A percentile compares a stretch with the other conserved stretches of the same genome.
These are phyloP conservation scores for Jordanella pulchra DNA, from an alignment of 2,797 vertebrate species.

Conservation along the genomic window DNA sequence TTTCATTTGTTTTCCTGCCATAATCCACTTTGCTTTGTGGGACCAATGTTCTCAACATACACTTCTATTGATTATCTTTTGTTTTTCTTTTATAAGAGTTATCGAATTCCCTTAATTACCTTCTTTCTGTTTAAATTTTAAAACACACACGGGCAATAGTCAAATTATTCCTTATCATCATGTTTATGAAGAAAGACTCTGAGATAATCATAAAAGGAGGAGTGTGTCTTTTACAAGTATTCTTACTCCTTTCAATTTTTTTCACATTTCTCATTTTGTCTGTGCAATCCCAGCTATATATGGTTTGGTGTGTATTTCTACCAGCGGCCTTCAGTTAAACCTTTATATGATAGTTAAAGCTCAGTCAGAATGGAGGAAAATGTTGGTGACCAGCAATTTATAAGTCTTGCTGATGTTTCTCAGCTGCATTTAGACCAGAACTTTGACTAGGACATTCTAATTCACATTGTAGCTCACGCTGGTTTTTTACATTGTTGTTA, in stretches of 20 bases:
- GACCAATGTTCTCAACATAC: not conserved
- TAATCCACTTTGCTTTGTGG: not conserved
- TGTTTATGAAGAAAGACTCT: not conserved
- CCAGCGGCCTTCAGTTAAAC: not conserved
- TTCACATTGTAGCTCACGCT: not conserved
- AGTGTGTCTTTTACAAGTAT: not conserved
- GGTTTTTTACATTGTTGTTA: not conserved
- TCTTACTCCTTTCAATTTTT: not conserved
- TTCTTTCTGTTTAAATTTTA: not conserved
- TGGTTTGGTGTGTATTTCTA: not conserved
- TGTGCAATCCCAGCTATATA: not conserved
- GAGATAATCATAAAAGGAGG: not conserved
- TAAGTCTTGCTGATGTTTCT: not conserved
- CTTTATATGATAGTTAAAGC: not conserved
- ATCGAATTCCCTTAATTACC: not conserved
- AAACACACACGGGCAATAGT: not conserved
- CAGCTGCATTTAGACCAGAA: not conserved
- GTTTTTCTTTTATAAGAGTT: not conserved
- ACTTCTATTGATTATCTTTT: not conserved
- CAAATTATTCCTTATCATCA: slow-evolving; percentile 25
- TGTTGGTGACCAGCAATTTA: not conserved
- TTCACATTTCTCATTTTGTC: not conserved
- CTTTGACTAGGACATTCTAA: not conserved
- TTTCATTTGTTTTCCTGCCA: not conserved
- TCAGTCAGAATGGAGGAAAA: not conserved